These are phyloP conservation scores for Leptinotarsa defecta DNA, from an alignment of 1,140 invertebrate species.

Conservation along the genomic window DNA sequence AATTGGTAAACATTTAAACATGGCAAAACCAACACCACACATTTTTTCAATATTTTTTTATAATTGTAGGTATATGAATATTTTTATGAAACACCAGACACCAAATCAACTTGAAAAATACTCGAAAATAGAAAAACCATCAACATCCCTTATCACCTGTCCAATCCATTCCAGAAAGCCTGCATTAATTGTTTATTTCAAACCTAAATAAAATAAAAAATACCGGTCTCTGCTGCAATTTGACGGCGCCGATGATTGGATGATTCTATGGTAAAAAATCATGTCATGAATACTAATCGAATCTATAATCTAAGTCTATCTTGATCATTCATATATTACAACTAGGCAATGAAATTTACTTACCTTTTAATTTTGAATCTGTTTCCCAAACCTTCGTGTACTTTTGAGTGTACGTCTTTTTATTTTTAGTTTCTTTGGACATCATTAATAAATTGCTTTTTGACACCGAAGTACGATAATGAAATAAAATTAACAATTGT, in stretches of 20 bases:
- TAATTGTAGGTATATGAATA: neutral
- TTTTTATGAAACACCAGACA: slow-evolving; percentile 1
- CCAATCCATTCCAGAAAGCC: neutral
- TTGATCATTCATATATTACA: too few relatives aligned
- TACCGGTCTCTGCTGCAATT: neutral
- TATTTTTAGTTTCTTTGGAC: too few relatives aligned
- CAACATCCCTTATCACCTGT: neutral
- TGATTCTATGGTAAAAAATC: slow-evolving; percentile 6
- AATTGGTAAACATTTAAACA: slow-evolving; percentile 3
- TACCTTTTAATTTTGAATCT: slow-evolving; percentile 7
- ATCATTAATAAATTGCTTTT: too few relatives aligned
- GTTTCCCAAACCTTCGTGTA: slow-evolving; percentile 14
- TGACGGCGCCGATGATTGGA: neutral
- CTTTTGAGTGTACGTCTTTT: slow-evolving; percentile 4
- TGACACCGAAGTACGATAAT: too few relatives aligned
- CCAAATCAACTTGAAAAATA: slow-evolving; percentile 9
- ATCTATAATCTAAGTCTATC: too few relatives aligned
- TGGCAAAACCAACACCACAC: slow-evolving; percentile 11
- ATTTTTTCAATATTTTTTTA: slow-evolving; percentile 5
- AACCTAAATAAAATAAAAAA: slow-evolving; percentile 11
- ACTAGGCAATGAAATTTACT: neutral
- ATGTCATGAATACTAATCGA: neutral
- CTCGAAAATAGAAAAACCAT: neutral
- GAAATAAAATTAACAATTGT: too few relatives aligned
- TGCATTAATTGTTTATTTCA: neutral